Conservation (phyloP, 2,888 invertebrate species). For the Minunthozetes semirufus region DNA sequence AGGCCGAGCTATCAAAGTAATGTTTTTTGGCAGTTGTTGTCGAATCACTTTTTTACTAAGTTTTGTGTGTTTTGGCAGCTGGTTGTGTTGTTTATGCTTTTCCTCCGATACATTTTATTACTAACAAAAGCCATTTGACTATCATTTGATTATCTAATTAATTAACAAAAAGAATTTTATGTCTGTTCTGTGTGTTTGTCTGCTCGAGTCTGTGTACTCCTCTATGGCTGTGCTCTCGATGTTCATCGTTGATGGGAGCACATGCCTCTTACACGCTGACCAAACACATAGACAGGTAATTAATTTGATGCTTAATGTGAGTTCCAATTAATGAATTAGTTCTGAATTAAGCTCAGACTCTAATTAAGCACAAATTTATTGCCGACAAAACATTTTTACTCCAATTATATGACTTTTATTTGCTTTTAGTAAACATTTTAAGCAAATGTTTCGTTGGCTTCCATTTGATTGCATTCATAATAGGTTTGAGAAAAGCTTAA, state of each 20-base stretch:
- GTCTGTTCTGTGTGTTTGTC: background rate
- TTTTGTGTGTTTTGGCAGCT: conserved; percentile 20
- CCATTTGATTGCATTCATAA: background rate
- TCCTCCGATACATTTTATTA: background rate
- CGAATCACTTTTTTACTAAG: conserved; percentile 19
- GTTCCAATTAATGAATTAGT: background rate
- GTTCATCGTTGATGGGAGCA: background rate
- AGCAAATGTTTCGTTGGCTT: background rate
- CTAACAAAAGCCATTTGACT: background rate
- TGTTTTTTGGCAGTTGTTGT: conserved; percentile 23
- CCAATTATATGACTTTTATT: background rate
- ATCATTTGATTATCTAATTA: conserved; percentile 13
- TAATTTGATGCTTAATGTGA: background rate
- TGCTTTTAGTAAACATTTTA: conserved; percentile 12
- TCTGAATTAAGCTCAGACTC: background rate
- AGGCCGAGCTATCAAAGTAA: background rate
- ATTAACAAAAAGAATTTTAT: background rate
- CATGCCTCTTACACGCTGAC: background rate
- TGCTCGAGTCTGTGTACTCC: background rate
- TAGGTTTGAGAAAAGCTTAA: background rate
- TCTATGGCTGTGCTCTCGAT: background rate
- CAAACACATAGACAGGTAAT: background rate
- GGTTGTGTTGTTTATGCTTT: background rate
- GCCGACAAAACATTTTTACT: background rate
- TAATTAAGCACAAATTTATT: background rate